Percentiles rank a stretch among this genome's conserved stretches.
Evolutionary conservation across 1,140 invertebrate genomes (phyloP).

Genomic region (Reticulitermes speratus): DNA sequence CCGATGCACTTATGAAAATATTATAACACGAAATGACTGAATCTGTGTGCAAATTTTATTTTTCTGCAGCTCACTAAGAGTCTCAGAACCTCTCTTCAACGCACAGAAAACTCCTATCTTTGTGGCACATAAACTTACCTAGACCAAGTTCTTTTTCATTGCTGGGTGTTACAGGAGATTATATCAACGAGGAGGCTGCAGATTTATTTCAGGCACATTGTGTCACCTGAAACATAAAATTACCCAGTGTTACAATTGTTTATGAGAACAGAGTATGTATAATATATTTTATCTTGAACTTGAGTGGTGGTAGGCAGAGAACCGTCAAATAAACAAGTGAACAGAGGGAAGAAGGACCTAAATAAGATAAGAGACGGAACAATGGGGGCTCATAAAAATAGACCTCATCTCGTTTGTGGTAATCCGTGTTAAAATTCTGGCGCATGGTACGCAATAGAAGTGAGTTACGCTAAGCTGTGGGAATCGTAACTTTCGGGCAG

Average conservation of each 20-base stretch:
- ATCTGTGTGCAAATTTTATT: no score
- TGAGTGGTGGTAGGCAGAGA: background rate
- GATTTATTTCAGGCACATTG: background rate
- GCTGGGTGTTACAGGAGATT: background rate
- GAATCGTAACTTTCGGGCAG: background rate
- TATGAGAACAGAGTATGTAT: background rate
- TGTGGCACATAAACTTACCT: background rate
- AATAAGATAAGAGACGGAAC: constrained; percentile 16
- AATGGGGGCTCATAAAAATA: constrained; percentile 3
- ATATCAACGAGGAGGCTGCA: background rate
- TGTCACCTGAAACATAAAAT: background rate
- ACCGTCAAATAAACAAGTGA: background rate
- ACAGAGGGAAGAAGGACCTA: background rate
- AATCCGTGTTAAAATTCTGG: constrained; percentile 11
- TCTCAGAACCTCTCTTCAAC: no score
- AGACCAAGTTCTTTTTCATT: background rate
- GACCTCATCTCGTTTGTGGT: constrained; percentile 9
- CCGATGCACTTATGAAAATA: no score
- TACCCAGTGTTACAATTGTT: background rate
- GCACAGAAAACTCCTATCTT: background rate
- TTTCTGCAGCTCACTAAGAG: no score
- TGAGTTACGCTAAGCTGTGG: background rate
- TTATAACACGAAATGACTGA: no score
- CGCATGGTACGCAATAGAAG: background rate
- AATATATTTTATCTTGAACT: background rate